Base-by-base conservation (phyloP, 2,113 vertebrate genomes). In the Sturnus vulgaris region DNA sequence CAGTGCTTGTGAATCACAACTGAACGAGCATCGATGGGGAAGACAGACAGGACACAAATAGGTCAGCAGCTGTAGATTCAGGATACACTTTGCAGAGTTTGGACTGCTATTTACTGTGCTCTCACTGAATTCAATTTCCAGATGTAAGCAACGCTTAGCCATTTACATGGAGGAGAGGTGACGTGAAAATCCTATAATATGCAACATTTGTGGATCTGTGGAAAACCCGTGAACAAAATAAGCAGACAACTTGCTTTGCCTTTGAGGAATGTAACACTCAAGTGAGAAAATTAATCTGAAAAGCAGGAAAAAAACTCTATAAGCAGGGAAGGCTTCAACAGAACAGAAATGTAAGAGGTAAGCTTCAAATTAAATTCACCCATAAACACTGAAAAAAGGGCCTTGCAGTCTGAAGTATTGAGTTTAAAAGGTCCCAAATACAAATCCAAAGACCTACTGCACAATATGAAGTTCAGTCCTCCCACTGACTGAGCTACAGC, bases 281-380 rank as follows among this genome's bases (percentile, higher is more conserved):
- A 85, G 35, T 72, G 82, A 79, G 53, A 83, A 93, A 90, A 82
- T 42, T 31, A 90, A 70, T 53, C 39, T 71, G 39, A 95, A 91
- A 81, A 49, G 21, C 56, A n/a, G 3, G 2, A 7, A 82, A 83
- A 40, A 64, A 25, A 5, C 1, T 16, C 1, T 16, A 3, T 25
- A 12, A 81, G 16, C 0, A 0, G 8, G 28, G 23, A 87, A 65
- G 0, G 0, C 17, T 82, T 72, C 78, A 72, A 5, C 3, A 20
- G 37, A 90, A 69, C 30, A 37, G 27, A 60, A 85, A 82, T 7
- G 13, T 42, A 44, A 69, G 12, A 78, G 10, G 20, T 37, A 77
- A 92, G 7, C 11, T 78, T 30, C 63, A 81, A 83, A 78, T 84
- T 46, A 93, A 66, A 27, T 44, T 12, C 12, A 69, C 19, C 10